Evolutionary conservation across 37 sponge, comb jelly and placozoan species (phyloP).

Genomic region (Cladorhizidae sp.): DNA sequence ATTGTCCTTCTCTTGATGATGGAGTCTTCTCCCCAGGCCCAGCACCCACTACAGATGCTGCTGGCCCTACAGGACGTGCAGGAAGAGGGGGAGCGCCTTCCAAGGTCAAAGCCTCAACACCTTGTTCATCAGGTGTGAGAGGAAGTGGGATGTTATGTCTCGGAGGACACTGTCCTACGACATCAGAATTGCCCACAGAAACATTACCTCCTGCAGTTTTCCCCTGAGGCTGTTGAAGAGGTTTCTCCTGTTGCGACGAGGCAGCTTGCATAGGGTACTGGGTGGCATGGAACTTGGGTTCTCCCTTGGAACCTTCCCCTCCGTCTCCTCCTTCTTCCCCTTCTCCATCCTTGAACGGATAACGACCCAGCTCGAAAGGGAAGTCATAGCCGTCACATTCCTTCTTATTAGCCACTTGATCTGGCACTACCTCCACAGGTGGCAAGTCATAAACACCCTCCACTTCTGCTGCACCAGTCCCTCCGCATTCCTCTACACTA

Average conservation of each 20-base stretch:
- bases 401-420: background rate
- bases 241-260: background rate
- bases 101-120: background rate
- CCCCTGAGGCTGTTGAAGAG: background rate
- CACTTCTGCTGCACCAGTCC: background rate
- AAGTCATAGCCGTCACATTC: slow-evolving; percentile 13
- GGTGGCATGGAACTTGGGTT: slow-evolving; percentile 7
- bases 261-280: background rate
- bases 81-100: background rate
- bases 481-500: no score
- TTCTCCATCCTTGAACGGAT: slow-evolving; percentile 13
- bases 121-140: background rate
- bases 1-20: background rate
- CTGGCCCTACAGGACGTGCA: background rate
- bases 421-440: background rate
- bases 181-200: background rate
- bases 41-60: slow-evolving; percentile 4
- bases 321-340: background rate
- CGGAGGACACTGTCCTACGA: background rate
- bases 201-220: background rate
- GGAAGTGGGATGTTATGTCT: background rate
- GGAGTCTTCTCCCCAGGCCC: background rate
- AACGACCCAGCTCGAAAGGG: slow-evolving; percentile 16
- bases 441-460: background rate
- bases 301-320: background rate